These are phyloP conservation scores for Antheraea mylitta DNA, from an alignment of 1,140 invertebrate genomes.

Conservation along the genomic window DNA sequence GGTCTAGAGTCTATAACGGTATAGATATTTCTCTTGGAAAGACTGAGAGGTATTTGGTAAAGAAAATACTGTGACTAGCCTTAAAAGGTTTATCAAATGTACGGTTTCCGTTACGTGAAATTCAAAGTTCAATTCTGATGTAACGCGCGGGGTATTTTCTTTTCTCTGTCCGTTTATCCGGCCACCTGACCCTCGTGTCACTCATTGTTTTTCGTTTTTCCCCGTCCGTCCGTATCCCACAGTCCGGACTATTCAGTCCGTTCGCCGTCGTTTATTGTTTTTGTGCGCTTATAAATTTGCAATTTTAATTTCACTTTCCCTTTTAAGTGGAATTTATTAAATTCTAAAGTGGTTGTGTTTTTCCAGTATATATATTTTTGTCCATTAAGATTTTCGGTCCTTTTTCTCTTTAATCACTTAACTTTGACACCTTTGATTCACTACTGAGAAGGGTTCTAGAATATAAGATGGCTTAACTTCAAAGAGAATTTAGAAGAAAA, in stretches of 20 bases:
- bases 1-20: no score
- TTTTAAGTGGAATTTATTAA: not conserved
- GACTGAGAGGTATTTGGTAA: no score
- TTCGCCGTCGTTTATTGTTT: slow-evolving; percentile 19
- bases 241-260: slow-evolving; percentile 16
- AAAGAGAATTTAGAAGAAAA: no score
- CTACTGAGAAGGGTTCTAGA: no score
- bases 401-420: no score
- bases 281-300: slow-evolving; percentile 6
- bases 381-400: no score
- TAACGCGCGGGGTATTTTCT: not conserved
- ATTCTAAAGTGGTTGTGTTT: not conserved
- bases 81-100: not conserved
- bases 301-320: slow-evolving; percentile 3
- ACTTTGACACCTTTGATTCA: no score
- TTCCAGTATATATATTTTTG: not conserved
- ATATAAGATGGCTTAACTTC: no score
- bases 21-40: no score
- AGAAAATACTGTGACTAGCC: no score
- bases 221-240: slow-evolving; percentile 1
- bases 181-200: slow-evolving; percentile 25
- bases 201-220: slow-evolving; percentile 26
- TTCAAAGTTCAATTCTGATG: not conserved
- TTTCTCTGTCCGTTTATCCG: slow-evolving; percentile 21
- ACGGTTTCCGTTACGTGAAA: not conserved